Evolutionary conservation across 2,113 vertebrate species (phyloP).

Genomic region (Nyctereutes procyonoides): DNA sequence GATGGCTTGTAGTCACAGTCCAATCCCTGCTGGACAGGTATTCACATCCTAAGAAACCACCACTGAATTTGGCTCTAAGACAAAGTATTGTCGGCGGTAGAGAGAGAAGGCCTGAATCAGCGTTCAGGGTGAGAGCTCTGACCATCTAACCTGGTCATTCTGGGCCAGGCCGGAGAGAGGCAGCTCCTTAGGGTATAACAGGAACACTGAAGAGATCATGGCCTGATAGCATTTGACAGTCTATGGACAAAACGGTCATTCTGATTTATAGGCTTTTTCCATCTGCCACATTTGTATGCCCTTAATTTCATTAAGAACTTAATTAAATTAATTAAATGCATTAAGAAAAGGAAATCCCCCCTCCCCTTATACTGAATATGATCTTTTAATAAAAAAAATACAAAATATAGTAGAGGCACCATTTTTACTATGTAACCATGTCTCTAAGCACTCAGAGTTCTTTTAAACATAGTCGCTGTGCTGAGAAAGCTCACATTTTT

Average conservation of each 20-base stretch:
- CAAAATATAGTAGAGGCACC: neutral
- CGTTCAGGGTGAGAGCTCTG: neutral
- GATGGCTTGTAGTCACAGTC: constrained; percentile 66
- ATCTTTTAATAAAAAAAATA: constrained; percentile 40
- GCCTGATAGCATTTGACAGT: neutral
- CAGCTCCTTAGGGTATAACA: accelerated
- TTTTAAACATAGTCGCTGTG: neutral
- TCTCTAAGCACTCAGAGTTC: neutral
- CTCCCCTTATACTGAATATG: neutral
- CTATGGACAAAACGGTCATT: neutral
- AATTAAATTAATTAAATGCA: no score
- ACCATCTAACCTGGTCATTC: constrained; percentile 42
- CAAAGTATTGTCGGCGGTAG: neutral
- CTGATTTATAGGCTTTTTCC: constrained; percentile 16
- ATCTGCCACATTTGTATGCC: neutral
- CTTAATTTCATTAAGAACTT: constrained; percentile 43
- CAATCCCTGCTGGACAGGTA: constrained; percentile 75
- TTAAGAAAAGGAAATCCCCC: constrained; percentile 31
- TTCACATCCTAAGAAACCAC: constrained; percentile 74
- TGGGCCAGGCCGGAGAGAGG: neutral
- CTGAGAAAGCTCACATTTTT: constrained; percentile 23
- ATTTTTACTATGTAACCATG: neutral
- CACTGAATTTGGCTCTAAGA: constrained; percentile 61
- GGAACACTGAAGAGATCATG: neutral
- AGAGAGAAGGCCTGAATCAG: constrained; percentile 59